phyloP scores from a whole-genome alignment of 1,140 invertebrate species.

The Oreohelix idahoensis region DNA sequence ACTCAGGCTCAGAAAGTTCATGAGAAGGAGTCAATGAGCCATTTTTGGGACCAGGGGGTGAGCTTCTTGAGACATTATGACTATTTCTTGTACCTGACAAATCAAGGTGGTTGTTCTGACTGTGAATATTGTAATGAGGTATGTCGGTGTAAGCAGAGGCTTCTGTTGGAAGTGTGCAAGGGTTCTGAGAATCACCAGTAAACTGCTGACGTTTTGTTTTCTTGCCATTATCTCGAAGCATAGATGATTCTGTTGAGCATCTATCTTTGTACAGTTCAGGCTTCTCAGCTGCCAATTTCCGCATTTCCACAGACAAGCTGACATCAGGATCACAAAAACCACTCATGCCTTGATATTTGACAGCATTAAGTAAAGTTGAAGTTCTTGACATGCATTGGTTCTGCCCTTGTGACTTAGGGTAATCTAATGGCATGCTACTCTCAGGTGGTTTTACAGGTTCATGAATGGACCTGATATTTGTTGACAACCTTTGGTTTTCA shows the following conservation, averaged over 20 bases:
- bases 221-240: neutral
- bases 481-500: neutral
- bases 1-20: neutral
- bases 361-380: neutral
- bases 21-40: neutral
- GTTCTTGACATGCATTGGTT: neutral
- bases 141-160: neutral
- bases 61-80: too few relatives aligned
- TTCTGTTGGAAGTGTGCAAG: neutral
- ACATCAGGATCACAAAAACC: neutral
- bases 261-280: conserved; percentile 26
- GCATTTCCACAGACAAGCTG: conserved; percentile 22
- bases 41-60: neutral
- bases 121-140: neutral
- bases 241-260: neutral
- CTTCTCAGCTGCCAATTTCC: conserved; percentile 16
- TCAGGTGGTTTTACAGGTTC: neutral
- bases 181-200: neutral
- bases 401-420: neutral
- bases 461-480: neutral
- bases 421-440: neutral
- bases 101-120: neutral
- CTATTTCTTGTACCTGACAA: too few relatives aligned
- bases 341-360: neutral
- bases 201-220: neutral